Percentiles rank a stretch among this genome's conserved stretches.
These are phyloP conservation scores for Vespertilio murinus DNA, from an alignment of 2,797 vertebrate genomes.

Conservation along the genomic window DNA sequence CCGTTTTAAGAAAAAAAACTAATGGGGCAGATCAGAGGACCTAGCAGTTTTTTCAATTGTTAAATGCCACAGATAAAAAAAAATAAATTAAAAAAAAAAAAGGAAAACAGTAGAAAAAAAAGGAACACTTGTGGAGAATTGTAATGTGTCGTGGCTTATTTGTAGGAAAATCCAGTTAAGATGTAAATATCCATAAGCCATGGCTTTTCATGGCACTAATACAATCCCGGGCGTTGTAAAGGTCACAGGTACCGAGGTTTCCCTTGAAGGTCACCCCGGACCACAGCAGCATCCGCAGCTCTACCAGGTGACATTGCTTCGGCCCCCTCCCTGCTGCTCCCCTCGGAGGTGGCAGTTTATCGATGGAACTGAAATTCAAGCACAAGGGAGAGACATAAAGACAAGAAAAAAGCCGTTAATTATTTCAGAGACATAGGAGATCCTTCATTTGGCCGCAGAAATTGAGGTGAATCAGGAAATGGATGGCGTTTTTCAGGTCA, in stretches of 20 bases:
- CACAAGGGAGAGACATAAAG: slow-evolving; percentile 58
- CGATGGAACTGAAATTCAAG: slow-evolving; percentile 59
- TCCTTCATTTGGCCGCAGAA: not conserved
- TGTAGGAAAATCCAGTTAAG: not conserved
- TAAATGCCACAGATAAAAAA: not conserved
- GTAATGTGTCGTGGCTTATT: not conserved
- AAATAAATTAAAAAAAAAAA: not conserved
- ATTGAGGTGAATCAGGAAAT: slow-evolving; percentile 88
- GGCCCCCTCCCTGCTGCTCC: not conserved
- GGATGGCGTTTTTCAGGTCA: slow-evolving; percentile 87
- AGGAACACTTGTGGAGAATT: not conserved
- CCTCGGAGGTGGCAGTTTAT: not conserved
- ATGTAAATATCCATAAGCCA: not conserved
- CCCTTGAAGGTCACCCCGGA: not conserved
- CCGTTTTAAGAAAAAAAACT: not conserved
- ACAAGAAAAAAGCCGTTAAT: slow-evolving; percentile 60
- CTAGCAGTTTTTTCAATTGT: not conserved
- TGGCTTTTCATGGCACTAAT: not conserved
- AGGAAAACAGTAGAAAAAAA: slow-evolving; percentile 1
- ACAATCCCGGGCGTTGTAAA: not conserved
- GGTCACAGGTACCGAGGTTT: not conserved
- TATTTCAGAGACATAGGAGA: not conserved
- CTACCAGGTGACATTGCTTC: slow-evolving; percentile 15
- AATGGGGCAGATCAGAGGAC: not conserved
- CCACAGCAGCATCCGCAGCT: not conserved